Evolutionary conservation across 2,113 vertebrate genomes (phyloP).

Genomic region (Chaenogobius annularis): DNA sequence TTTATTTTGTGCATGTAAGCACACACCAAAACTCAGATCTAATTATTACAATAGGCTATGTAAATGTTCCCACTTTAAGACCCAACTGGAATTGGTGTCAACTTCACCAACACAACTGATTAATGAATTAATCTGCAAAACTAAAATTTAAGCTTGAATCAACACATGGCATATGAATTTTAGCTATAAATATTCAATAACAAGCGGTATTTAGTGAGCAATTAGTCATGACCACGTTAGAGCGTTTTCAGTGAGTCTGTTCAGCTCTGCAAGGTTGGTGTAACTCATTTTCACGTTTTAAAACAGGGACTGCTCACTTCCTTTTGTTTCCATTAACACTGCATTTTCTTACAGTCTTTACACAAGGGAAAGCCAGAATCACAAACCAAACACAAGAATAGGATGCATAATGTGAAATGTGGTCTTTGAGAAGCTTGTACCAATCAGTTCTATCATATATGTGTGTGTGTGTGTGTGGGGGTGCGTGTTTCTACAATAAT

Average conservation of each 20-base stretch:
- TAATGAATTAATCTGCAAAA: background rate
- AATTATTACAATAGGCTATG: too few species aligned
- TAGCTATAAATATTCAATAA: background rate
- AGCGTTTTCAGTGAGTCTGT: background rate
- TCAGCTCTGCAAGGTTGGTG: slow-evolving; percentile 24
- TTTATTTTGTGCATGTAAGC: too few species aligned
- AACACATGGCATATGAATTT: background rate
- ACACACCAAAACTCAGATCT: too few species aligned
- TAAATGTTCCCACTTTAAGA: background rate
- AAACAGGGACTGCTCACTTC: slow-evolving; percentile 53
- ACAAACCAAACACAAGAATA: background rate
- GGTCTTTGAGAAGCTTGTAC: background rate
- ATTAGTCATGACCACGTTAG: background rate
- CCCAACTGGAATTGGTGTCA: background rate
- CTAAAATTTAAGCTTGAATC: background rate
- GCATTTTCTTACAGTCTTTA: slow-evolving; percentile 7
- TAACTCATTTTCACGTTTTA: slow-evolving; percentile 53
- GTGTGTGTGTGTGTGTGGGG: too few species aligned
- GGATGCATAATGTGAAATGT: background rate
- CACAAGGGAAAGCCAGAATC: background rate
- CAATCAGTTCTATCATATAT: background rate
- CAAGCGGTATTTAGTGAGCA: slow-evolving; percentile 22
- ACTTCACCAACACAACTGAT: background rate
- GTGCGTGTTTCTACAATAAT: too few species aligned
- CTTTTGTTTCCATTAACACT: slow-evolving; percentile 22